Evolutionary conservation across 2,797 vertebrate species (phyloP).

Genomic region (Arrhamphus sclerolepis): DNA sequence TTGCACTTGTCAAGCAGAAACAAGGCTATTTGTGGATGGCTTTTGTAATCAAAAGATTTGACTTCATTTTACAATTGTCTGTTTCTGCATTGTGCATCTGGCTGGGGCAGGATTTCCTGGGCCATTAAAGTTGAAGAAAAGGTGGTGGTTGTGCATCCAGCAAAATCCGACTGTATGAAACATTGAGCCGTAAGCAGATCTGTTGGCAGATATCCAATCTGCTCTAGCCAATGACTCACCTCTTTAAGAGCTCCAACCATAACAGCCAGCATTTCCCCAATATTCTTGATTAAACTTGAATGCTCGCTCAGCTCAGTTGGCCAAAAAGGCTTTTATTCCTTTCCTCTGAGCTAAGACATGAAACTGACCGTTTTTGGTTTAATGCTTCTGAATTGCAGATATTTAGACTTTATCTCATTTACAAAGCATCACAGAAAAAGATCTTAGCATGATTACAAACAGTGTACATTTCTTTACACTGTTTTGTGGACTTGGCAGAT

Average conservation of each 20-base stretch:
- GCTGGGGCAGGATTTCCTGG: conserved; percentile 38
- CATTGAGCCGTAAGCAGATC: conserved; percentile 49
- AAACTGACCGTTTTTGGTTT: conserved; percentile 59
- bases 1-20: conserved; percentile 46
- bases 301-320: conserved; percentile 50
- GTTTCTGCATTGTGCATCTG: conserved; percentile 7
- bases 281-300: conserved; percentile 81
- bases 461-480: not conserved
- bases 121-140: conserved; percentile 36
- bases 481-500: conserved; percentile 15
- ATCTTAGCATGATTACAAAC: conserved; percentile 7
- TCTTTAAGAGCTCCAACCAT: conserved; percentile 71
- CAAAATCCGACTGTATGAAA: conserved; percentile 39
- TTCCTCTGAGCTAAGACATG: conserved; percentile 57
- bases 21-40: conserved; percentile 51
- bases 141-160: conserved; percentile 44
- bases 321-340: conserved; percentile 80
- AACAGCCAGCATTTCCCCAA: conserved; percentile 71
- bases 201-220: conserved; percentile 67
- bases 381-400: conserved; percentile 32
- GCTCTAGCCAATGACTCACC: conserved; percentile 72
- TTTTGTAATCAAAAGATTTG: conserved; percentile 56
- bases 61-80: conserved; percentile 41
- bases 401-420: conserved; percentile 22
- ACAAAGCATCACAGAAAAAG: not conserved